Evolutionary conservation across 2,113 vertebrate species (phyloP).

Genomic region (Otocyon megalotis): DNA sequence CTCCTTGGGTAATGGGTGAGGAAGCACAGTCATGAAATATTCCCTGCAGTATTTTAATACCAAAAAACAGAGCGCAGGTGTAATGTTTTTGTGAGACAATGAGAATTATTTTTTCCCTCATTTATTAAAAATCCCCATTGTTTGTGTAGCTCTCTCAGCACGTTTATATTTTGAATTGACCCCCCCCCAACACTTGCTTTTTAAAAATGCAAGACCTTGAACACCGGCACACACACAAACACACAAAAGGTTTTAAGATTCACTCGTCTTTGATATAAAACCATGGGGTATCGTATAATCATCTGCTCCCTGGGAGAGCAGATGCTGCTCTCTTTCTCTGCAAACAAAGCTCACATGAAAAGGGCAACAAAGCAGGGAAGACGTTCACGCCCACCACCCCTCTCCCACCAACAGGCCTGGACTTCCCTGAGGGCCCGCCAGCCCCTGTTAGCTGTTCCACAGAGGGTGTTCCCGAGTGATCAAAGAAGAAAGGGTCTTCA

Average conservation of each 20-base stretch:
- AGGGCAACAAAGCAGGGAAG: conserved; percentile 56
- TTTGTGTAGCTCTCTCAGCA: conserved; percentile 8
- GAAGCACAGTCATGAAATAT: conserved; percentile 17
- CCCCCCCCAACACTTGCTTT: background rate
- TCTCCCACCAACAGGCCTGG: background rate
- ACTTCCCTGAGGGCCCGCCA: background rate
- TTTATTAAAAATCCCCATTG: conserved; percentile 24
- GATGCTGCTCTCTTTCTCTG: conserved; percentile 56
- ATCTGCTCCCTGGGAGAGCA: conserved; percentile 62
- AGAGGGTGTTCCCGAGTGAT: background rate
- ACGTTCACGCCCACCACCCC: background rate
- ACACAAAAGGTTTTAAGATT: conserved; percentile 61
- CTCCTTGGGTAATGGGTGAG: background rate
- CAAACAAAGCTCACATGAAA: conserved; percentile 69
- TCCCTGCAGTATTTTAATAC: background rate
- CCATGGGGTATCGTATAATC: conserved; percentile 56
- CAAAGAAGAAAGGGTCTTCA: conserved; percentile 9
- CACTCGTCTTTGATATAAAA: conserved; percentile 64
- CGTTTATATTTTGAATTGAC: conserved; percentile 51
- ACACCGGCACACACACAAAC: background rate
- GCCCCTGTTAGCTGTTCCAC: conserved; percentile 26
- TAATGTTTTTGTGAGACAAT: background rate
- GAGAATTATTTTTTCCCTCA: background rate
- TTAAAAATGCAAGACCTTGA: conserved; percentile 53
- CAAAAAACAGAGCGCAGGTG: conserved; percentile 1